phyloP scores from a whole-genome alignment of 2,797 vertebrate species.

The Gadopsis bispinosus region DNA sequence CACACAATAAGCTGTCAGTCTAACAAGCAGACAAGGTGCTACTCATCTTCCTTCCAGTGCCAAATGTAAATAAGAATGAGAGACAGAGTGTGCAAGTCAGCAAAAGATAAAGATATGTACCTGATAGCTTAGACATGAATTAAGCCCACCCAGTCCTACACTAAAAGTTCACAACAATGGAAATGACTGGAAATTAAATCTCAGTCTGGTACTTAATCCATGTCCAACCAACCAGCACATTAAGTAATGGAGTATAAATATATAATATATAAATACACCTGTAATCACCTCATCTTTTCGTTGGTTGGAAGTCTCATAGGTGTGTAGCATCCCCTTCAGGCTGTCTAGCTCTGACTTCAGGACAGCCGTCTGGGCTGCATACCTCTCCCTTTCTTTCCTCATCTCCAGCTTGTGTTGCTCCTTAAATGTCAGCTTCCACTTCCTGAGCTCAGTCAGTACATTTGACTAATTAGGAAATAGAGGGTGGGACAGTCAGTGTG shows the following conservation, averaged over 20 bases:
- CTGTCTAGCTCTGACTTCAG: constrained; percentile 85
- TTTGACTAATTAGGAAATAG: constrained; percentile 83
- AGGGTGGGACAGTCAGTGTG: constrained; percentile 25
- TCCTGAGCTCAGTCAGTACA: constrained; percentile 91
- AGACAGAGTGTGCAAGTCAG: constrained; percentile 5
- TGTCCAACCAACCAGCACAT: not conserved
- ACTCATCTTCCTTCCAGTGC: not conserved
- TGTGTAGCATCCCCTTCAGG: constrained; percentile 88
- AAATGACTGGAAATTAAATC: not conserved
- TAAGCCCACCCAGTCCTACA: not conserved
- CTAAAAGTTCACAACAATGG: not conserved
- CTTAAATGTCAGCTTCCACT: constrained; percentile 91
- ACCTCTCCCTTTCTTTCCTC: constrained; percentile 88
- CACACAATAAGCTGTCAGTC: constrained; percentile 14
- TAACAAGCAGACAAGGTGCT: constrained; percentile 13
- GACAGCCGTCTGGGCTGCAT: constrained; percentile 81
- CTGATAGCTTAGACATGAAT: constrained; percentile 3
- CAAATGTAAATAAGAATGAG: not conserved
- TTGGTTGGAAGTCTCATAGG: constrained; percentile 90
- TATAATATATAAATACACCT: not conserved
- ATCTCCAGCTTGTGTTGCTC: constrained; percentile 91
- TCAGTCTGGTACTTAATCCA: not conserved
- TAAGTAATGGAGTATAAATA: not conserved
- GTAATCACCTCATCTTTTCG: constrained; percentile 93
- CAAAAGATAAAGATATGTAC: not conserved